Evolutionary conservation across 2,797 vertebrate species (phyloP), one percentile per base, ranked within the genome.

Genomic region (Myotis findleyi): DNA sequence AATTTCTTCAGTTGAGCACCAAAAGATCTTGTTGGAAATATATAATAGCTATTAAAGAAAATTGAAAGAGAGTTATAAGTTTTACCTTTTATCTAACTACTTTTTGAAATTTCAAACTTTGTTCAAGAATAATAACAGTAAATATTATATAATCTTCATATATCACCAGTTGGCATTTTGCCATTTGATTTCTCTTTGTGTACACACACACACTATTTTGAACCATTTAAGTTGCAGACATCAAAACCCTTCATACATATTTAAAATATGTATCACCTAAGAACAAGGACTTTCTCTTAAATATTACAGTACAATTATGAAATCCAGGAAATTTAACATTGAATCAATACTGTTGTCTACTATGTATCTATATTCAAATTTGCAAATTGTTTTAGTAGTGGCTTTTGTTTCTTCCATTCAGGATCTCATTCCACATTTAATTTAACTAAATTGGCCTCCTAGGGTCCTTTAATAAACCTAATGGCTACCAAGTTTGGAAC

Each of bases 211-310:
- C 12, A 23, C 33, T 71, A 87, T 92, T 64, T 81, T 69, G 68
- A 91, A 57, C 21, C 27, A n/a, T 49, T 81, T 68, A 49, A 55
- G 23, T 77, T 92, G 21, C 36, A 89, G 21, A 38, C n/a, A 49
- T 55, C 6, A 69, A 76, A 72, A 55, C 14, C 49, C 41, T 87
- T 71, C 47, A 57, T 86, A 20, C 53, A 23, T 73, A 72, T 7
- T 95, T 94, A 89, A 87, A 62, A 55, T 87, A 77, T n/a, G 20
- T 85, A 55, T 87, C 64, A 66, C 21, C 38, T 93, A 86, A 79
- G 69, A 94, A 69, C 21, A 83, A 92, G 25, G 47, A 36, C 20
- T 38, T 87, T 86, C 25, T 89, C 25, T 85, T 55, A 64, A 30
- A 33, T 75, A 47, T 84, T 84, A 36, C 23, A 44, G 47, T 81